phyloP scores from a whole-genome alignment of 2,797 vertebrate species.

The Pogonophryne albipinna region DNA sequence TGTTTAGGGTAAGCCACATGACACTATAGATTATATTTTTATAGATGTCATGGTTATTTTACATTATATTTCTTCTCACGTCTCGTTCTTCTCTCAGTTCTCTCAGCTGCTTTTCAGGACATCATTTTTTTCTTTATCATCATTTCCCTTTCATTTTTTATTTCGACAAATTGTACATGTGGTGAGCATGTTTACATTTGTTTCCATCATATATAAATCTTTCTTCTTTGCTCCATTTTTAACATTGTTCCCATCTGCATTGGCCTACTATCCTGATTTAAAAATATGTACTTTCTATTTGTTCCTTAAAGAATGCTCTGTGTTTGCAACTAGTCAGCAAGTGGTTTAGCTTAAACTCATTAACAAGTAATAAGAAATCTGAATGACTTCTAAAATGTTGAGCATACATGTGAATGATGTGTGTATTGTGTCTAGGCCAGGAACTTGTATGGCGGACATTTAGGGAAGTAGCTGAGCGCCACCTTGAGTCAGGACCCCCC shows the following conservation, averaged over 20 bases:
- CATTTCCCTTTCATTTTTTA: background rate
- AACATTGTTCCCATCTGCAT: background rate
- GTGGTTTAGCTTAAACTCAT: background rate
- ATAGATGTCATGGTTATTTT: background rate
- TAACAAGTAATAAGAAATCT: background rate
- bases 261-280: too few relatives aligned
- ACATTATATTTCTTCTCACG: background rate
- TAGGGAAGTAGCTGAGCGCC: constrained; percentile 67
- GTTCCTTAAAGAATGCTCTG: constrained; percentile 1
- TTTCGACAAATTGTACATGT: background rate
- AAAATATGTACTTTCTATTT: background rate
- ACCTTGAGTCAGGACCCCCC: constrained; percentile 72
- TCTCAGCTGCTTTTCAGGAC: constrained; percentile 4
- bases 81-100: background rate
- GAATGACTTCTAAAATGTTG: background rate
- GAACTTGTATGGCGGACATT: constrained; percentile 56
- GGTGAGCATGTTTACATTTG: background rate
- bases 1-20: background rate
- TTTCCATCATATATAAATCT: background rate
- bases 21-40: accelerated
- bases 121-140: background rate
- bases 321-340: background rate
- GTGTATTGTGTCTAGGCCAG: constrained; percentile 49
- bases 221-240: background rate
- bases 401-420: too few relatives aligned